phyloP scores from a whole-genome alignment of 2,888 invertebrate genomes.

The Metacarcinus magister region DNA sequence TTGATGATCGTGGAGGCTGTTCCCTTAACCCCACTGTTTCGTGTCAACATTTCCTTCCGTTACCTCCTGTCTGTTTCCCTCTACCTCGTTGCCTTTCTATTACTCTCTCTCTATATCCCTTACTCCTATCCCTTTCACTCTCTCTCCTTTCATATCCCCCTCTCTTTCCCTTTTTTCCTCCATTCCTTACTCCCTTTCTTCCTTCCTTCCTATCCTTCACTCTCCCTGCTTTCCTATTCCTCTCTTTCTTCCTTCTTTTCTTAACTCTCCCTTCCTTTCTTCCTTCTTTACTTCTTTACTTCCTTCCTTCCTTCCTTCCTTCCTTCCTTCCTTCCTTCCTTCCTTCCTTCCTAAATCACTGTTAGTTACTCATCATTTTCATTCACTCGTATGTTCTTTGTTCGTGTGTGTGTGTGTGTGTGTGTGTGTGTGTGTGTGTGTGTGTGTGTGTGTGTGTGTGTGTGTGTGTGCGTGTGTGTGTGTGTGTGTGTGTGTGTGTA shows the following conservation, averaged over 20 bases:
- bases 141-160: constrained; percentile 56
- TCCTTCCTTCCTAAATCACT: background rate
- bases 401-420: background rate
- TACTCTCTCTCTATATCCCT: background rate
- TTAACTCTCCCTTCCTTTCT: too few relatives aligned
- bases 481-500: too few relatives aligned
- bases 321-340: too few relatives aligned
- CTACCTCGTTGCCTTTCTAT: background rate
- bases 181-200: background rate
- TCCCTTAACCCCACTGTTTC: background rate
- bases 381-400: too few relatives aligned
- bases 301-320: background rate
- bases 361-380: too few relatives aligned
- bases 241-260: background rate
- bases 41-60: background rate
- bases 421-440: too few relatives aligned
- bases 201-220: background rate
- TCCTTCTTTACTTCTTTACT: too few relatives aligned
- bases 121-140: constrained; percentile 52
- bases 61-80: background rate
- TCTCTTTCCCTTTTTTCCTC: constrained; percentile 39
- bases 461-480: too few relatives aligned
- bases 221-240: background rate
- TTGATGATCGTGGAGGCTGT: background rate
- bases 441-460: too few relatives aligned